Evolutionary conservation across 1,140 invertebrate genomes (phyloP), one percentile per base, ranked within the genome.

Genomic region (Zaprionus taronus): DNA sequence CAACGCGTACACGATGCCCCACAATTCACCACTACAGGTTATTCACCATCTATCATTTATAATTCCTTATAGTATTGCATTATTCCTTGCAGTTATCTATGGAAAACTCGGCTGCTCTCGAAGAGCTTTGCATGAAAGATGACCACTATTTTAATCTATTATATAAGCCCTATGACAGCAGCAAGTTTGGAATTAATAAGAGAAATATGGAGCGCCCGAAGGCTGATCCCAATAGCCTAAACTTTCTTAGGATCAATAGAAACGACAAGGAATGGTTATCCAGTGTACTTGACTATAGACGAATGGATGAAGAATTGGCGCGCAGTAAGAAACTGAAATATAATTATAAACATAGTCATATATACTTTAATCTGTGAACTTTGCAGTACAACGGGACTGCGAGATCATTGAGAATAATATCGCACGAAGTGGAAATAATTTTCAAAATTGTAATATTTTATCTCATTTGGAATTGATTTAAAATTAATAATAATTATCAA

Each of bases 231-330:
- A 68, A 36, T 56, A 15, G 5, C 5, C 12, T 31, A 20, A 47
- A 56, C 47, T 47, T 44, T 34, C 34, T 22, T 6, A 55, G 64
- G 15, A 67, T 31, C 26, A 24, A 24, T 53, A 53, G 36, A 5
- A 24, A 6, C 7, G 47, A 69, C 51, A 87, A 74, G 57, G 62
- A 62, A 66, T 53, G 36, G 53, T 38, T 38, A 56, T 22, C 51
- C 47, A 51, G 47, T 44, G 7, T 61, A 11, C 14, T 63, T 12
- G 57, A 57, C 24, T 51, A 41, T 5, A 34, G 38, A 36, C 15
- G 49, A 1, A 66, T 76, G 4, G 57, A 76, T n/a, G 57, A 41
- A 4, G 62, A 62, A 36, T 17, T 67, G 14, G 7, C 57, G 4
- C 47, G 38, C 22, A 61, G 76, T 79, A 34, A 75, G 72, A 2